These are phyloP conservation scores for Anthonomus grandis DNA, from an alignment of 1,140 invertebrate species.

Conservation along the genomic window DNA sequence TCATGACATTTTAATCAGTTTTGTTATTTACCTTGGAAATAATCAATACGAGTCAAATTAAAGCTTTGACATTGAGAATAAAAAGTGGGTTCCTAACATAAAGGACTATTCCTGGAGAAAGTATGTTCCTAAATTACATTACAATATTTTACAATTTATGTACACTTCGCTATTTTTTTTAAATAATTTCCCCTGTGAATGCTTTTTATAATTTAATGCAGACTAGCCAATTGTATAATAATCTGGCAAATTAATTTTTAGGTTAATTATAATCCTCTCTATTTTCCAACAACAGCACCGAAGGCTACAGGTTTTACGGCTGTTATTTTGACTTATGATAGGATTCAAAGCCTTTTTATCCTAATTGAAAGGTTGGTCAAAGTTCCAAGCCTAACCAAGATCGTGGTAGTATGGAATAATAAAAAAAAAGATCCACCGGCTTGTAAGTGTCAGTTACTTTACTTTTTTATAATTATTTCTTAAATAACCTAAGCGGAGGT, in stretches of 20 bases:
- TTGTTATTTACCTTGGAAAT: too few species aligned
- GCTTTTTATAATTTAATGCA: too few species aligned
- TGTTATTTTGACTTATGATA: constrained; percentile 87
- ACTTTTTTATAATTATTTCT: constrained; percentile 3
- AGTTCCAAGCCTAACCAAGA: constrained; percentile 81
- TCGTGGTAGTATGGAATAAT: constrained; percentile 92
- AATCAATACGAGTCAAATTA: too few species aligned
- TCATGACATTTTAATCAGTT: too few species aligned
- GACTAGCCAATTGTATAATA: not conserved
- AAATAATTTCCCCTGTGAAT: too few species aligned
- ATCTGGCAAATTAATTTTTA: constrained; percentile 30
- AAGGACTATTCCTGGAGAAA: too few species aligned
- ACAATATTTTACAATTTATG: too few species aligned
- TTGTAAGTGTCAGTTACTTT: constrained; percentile 53
- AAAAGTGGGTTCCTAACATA: too few species aligned
- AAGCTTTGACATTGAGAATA: too few species aligned
- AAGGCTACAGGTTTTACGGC: constrained; percentile 87
- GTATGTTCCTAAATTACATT: too few species aligned
- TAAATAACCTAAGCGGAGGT: not conserved
- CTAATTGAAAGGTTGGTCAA: constrained; percentile 77
- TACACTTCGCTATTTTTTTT: too few species aligned
- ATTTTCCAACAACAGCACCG: constrained; percentile 78
- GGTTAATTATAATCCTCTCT: constrained; percentile 68
- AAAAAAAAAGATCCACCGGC: constrained; percentile 81
- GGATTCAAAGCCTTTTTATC: constrained; percentile 83